Evolutionary conservation across 2,888 invertebrate genomes (phyloP).

Genomic region (Drosophila testacea): DNA sequence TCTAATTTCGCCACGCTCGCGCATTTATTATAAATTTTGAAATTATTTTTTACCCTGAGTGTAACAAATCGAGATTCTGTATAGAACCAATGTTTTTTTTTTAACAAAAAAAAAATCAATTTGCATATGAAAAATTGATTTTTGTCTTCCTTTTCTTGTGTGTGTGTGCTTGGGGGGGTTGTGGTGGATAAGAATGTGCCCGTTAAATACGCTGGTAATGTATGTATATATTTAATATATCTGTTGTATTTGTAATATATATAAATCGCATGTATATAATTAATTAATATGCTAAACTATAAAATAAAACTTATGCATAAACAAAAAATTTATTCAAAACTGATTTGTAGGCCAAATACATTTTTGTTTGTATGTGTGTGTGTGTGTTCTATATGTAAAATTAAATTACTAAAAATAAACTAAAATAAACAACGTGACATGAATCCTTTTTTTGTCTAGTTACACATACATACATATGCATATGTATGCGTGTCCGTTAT

Average conservation of each 20-base stretch:
- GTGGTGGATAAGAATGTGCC: background rate
- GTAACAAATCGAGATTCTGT: background rate
- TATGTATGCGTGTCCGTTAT: background rate
- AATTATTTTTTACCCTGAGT: too few relatives aligned
- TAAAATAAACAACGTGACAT: constrained; percentile 39
- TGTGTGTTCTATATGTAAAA: constrained; percentile 27
- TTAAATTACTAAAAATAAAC: constrained; percentile 53
- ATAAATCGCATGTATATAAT: constrained; percentile 38
- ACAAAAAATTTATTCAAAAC: constrained; percentile 54
- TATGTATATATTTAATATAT: constrained; percentile 27
- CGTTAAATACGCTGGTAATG: constrained; percentile 19
- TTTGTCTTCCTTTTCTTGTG: background rate
- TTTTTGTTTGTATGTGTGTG: constrained; percentile 21
- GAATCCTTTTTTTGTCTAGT: constrained; percentile 17
- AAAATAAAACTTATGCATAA: constrained; percentile 55
- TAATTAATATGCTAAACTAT: constrained; percentile 54
- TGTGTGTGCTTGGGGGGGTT: too few relatives aligned
- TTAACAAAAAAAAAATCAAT: background rate
- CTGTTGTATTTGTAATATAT: constrained; percentile 33
- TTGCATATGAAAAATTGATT: too few relatives aligned
- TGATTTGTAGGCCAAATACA: constrained; percentile 51
- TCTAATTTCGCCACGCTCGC: too few relatives aligned
- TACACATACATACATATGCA: constrained; percentile 4
- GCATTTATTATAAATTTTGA: too few relatives aligned
- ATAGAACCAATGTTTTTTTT: background rate